Conservation (phyloP, 64 coral and sea anemone species). For the Pocillopora verrucosa region DNA sequence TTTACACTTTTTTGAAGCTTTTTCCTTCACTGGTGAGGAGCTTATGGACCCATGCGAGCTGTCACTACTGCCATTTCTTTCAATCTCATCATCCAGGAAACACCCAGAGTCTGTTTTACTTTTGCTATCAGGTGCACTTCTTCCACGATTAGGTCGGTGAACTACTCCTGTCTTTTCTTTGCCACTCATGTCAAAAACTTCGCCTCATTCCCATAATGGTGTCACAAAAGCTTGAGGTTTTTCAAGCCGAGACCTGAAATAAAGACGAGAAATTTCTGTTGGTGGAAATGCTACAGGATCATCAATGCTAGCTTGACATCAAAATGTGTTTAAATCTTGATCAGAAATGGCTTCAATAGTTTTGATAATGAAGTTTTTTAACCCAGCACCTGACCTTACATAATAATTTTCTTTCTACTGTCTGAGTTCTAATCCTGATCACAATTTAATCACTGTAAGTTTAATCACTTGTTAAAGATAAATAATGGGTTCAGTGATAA, state of each 20-base stretch:
- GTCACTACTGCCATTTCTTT: slow-evolving; percentile 43
- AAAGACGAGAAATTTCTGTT: background rate
- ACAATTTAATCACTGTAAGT: too few species aligned
- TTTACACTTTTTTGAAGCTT: background rate
- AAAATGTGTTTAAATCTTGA: too few species aligned
- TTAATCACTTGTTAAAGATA: too few species aligned
- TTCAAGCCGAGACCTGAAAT: slow-evolving; percentile 2
- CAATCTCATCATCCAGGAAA: slow-evolving; percentile 64
- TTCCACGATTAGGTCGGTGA: slow-evolving; percentile 58
- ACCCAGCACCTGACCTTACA: too few species aligned
- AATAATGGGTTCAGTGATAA: too few species aligned
- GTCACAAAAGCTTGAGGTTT: background rate
- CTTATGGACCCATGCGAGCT: slow-evolving; percentile 13
- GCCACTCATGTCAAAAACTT: slow-evolving; percentile 31
- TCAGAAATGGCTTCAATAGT: too few species aligned
- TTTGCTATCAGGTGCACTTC: slow-evolving; percentile 53
- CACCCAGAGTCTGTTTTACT: slow-evolving; percentile 73
- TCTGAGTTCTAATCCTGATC: too few species aligned
- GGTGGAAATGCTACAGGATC: too few species aligned
- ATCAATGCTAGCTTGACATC: too few species aligned
- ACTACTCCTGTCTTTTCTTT: slow-evolving; percentile 38
- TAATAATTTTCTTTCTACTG: too few species aligned
- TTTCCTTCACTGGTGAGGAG: slow-evolving; percentile 20
- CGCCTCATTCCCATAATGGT: background rate
- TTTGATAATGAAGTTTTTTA: too few species aligned